Conservation (phyloP, 1,140 invertebrate species). For the Drosophila ercepeae region DNA sequence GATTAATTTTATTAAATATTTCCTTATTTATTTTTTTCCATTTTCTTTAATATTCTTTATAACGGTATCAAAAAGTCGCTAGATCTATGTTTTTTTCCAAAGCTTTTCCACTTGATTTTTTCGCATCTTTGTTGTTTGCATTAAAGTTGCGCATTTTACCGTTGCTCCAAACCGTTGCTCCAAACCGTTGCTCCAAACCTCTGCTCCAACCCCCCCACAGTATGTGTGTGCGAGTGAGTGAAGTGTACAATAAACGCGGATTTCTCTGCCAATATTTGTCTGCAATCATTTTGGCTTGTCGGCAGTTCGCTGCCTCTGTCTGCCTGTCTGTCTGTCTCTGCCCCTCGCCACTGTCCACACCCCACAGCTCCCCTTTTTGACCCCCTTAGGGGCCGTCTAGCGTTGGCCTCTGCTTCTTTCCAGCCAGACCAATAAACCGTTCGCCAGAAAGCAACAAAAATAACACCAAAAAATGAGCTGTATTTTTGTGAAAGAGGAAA, state of each 20-base stretch:
- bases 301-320: conserved; percentile 43
- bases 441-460: conserved; percentile 27
- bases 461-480: neutral
- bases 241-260: conserved; percentile 78
- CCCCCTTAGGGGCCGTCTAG: conserved; percentile 16
- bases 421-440: conserved; percentile 59
- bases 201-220: neutral
- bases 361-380: neutral
- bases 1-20: no score
- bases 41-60: neutral
- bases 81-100: neutral
- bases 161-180: neutral
- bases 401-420: conserved; percentile 22
- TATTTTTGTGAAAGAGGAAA: neutral
- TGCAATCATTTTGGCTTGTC: conserved; percentile 76
- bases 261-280: conserved; percentile 76
- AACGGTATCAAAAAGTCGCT: neutral
- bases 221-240: conserved; percentile 32
- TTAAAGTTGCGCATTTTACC: conserved; percentile 64
- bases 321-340: conserved; percentile 5
- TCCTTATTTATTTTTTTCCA: no score
- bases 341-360: neutral
- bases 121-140: conserved; percentile 47
- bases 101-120: neutral
- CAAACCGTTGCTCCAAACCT: neutral